A percentile compares a stretch with the other conserved stretches of the same genome.
phyloP scores from a whole-genome alignment of 2,113 vertebrate genomes.

The Paramormyrops kingsleyae region DNA sequence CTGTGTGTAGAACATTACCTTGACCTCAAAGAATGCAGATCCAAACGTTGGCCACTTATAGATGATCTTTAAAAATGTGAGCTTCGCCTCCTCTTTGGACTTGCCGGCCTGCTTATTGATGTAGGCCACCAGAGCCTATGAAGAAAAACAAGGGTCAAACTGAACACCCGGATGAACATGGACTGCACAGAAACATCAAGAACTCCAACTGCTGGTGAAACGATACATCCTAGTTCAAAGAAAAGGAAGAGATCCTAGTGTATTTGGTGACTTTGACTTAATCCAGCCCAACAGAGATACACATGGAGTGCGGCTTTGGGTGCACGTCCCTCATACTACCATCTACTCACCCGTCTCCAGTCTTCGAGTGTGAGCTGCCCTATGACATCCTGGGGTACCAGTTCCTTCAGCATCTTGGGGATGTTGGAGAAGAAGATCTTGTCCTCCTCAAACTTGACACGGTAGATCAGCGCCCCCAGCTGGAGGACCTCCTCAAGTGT shows the following conservation, averaged over 20 bases:
- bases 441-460: slow-evolving; percentile 94
- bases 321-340: not conserved
- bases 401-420: slow-evolving; percentile 86
- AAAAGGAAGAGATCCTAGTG: not conserved
- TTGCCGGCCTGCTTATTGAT: slow-evolving; percentile 94
- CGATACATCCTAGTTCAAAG: not conserved
- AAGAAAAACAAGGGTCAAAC: slow-evolving; percentile 20
- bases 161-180: not conserved
- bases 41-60: slow-evolving; percentile 97
- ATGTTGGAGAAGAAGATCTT: slow-evolving; percentile 93
- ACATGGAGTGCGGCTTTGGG: not conserved
- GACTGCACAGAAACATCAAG: not conserved
- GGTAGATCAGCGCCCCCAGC: slow-evolving; percentile 86
- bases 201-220: not conserved
- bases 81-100: slow-evolving; percentile 89
- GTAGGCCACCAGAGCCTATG: slow-evolving; percentile 85
- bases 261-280: not conserved
- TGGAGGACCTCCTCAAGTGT: slow-evolving; percentile 89
- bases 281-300: not conserved
- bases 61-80: slow-evolving; percentile 90
- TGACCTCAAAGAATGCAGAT: slow-evolving; percentile 98
- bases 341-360: slow-evolving; percentile 82
- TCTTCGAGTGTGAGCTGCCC: slow-evolving; percentile 90
- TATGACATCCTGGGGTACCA: slow-evolving; percentile 92
- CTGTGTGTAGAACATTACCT: slow-evolving; percentile 58